phyloP scores from a whole-genome alignment of 2,888 invertebrate species.

The Tenthredo mesomela region DNA sequence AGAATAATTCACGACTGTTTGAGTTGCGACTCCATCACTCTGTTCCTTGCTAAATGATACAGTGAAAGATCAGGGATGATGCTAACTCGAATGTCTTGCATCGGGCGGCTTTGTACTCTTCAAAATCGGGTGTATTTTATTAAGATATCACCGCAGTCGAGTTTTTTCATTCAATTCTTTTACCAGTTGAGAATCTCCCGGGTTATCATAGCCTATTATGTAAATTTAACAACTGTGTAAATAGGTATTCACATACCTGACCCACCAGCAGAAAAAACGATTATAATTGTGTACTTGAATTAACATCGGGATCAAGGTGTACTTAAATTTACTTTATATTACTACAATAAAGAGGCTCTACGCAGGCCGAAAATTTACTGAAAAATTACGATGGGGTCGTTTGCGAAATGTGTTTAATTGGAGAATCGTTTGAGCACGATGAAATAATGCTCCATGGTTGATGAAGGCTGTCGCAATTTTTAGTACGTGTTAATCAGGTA shows the following conservation, averaged over 20 bases:
- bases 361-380: neutral
- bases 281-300: neutral
- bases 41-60: neutral
- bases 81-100: neutral
- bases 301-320: neutral
- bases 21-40: neutral
- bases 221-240: neutral
- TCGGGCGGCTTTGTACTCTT: neutral
- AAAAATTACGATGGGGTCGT: neutral
- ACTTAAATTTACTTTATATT: neutral
- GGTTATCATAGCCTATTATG: neutral
- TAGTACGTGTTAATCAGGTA: too few relatives aligned
- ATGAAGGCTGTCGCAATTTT: too few relatives aligned
- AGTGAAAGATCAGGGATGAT: neutral
- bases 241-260: neutral
- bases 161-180: neutral
- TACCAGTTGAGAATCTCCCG: neutral
- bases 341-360: neutral
- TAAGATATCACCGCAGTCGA: neutral
- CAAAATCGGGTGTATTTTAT: neutral
- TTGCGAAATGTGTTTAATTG: too few relatives aligned
- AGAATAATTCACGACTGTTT: neutral
- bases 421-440: too few relatives aligned
- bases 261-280: neutral
- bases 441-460: too few relatives aligned